Conservation (phyloP, 2,888 invertebrate species). For the Crepidodera aurea region DNA sequence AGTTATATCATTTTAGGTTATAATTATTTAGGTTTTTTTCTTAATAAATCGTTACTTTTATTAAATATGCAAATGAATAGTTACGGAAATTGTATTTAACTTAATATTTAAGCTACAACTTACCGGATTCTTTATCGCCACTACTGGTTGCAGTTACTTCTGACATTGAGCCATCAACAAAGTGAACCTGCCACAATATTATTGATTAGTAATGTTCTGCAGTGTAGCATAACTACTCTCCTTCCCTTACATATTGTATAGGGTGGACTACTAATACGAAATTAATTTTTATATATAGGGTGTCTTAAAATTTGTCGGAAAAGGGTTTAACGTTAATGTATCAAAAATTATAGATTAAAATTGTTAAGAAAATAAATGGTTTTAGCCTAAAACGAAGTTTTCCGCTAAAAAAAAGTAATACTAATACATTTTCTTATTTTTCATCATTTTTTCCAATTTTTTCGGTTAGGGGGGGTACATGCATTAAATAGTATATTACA, state of each 20-base stretch:
- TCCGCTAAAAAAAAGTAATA: too few relatives aligned
- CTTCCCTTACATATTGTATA: not conserved
- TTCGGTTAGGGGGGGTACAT: too few relatives aligned
- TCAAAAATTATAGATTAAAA: too few relatives aligned
- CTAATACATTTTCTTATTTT: too few relatives aligned
- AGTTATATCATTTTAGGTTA: too few relatives aligned
- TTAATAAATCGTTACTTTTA: not conserved
- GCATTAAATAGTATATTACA: too few relatives aligned
- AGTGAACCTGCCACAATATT: conserved; percentile 68
- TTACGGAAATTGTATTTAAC: too few relatives aligned
- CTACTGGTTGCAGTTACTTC: conserved; percentile 57
- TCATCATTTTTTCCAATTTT: too few relatives aligned
- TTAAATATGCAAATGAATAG: not conserved
- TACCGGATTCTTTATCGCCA: conserved; percentile 49
- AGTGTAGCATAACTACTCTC: not conserved
- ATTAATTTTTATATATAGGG: not conserved
- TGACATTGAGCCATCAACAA: conserved; percentile 68
- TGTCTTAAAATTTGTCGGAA: not conserved
- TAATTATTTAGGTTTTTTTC: too few relatives aligned
- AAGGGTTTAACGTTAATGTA: too few relatives aligned
- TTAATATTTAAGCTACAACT: conserved; percentile 34
- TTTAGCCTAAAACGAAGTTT: too few relatives aligned
- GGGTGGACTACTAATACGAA: not conserved
- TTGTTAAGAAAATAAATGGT: too few relatives aligned
- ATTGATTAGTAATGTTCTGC: conserved; percentile 51